A percentile compares a stretch with the other conserved stretches of the same genome.
Conservation (phyloP, 1,140 invertebrate genomes). For the Zaprionus camerounensis region DNA sequence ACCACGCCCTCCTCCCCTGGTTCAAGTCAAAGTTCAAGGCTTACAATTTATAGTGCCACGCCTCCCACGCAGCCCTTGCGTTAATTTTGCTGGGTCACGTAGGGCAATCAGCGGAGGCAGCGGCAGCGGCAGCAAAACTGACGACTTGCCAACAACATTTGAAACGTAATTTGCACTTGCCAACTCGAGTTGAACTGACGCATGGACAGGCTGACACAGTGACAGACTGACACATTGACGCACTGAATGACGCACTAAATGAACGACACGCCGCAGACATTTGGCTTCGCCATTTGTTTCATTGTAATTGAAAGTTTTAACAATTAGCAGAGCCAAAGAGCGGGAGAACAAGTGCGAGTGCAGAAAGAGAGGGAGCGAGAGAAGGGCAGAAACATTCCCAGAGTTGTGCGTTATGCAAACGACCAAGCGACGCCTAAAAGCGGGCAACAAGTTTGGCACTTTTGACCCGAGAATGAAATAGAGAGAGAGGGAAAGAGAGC, state of each 20-base stretch:
- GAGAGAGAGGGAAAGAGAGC: background rate
- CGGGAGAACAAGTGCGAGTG: background rate
- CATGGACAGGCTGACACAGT: constrained; percentile 36
- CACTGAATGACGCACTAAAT: constrained; percentile 13
- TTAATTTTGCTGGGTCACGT: constrained; percentile 68
- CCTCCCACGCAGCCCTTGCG: constrained; percentile 21
- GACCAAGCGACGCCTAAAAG: constrained; percentile 37
- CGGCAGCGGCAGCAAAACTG: constrained; percentile 32
- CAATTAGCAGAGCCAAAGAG: constrained; percentile 53
- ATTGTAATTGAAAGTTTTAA: constrained; percentile 67
- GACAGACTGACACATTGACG: constrained; percentile 36
- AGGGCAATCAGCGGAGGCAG: constrained; percentile 20
- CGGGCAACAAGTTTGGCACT: constrained; percentile 48
- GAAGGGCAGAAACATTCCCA: background rate
- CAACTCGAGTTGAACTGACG: constrained; percentile 34
- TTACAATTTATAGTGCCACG: constrained; percentile 43
- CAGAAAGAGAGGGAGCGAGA: constrained; percentile 7
- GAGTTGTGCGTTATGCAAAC: constrained; percentile 26
- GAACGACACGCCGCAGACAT: constrained; percentile 23
- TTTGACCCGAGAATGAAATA: constrained; percentile 29
- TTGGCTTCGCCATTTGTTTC: constrained; percentile 32
- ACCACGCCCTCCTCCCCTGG: background rate
- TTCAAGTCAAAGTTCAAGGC: constrained; percentile 63
- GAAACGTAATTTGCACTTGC: constrained; percentile 59
- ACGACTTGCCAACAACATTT: constrained; percentile 69